These are phyloP conservation scores for Acleris literana DNA, from an alignment of 2,888 invertebrate genomes.

Conservation along the genomic window DNA sequence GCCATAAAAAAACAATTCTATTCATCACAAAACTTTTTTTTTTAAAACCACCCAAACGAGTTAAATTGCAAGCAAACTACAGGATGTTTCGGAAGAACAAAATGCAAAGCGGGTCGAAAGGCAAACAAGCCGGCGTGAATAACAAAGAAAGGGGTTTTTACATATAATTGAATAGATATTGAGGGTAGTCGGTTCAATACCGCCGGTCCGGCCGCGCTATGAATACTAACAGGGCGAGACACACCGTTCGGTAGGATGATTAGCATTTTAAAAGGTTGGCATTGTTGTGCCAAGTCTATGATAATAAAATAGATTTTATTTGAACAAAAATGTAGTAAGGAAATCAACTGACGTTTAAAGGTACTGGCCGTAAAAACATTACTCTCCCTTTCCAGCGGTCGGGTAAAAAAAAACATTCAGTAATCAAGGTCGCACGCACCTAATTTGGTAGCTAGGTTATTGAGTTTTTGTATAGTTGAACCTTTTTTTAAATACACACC, in stretches of 20 bases:
- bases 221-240: constrained; percentile 31
- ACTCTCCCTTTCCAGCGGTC: no score
- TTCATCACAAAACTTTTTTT: neutral
- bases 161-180: constrained; percentile 75
- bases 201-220: constrained; percentile 25
- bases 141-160: constrained; percentile 56
- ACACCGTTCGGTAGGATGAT: constrained; percentile 10
- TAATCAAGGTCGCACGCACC: no score
- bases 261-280: constrained; percentile 8
- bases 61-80: neutral
- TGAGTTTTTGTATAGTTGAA: no score
- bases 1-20: neutral
- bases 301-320: no score
- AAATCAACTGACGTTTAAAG: no score
- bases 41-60: neutral
- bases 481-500: no score
- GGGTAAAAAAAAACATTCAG: no score
- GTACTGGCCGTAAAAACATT: no score
- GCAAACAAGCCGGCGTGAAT: constrained; percentile 23
- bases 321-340: no score
- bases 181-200: constrained; percentile 56
- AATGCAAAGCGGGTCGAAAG: constrained; percentile 7
- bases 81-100: neutral
- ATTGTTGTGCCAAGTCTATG: neutral
- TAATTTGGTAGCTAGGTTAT: no score